Evolutionary conservation across 2,888 invertebrate genomes (phyloP).

Genomic region (Pristionchus fissidentatus): DNA sequence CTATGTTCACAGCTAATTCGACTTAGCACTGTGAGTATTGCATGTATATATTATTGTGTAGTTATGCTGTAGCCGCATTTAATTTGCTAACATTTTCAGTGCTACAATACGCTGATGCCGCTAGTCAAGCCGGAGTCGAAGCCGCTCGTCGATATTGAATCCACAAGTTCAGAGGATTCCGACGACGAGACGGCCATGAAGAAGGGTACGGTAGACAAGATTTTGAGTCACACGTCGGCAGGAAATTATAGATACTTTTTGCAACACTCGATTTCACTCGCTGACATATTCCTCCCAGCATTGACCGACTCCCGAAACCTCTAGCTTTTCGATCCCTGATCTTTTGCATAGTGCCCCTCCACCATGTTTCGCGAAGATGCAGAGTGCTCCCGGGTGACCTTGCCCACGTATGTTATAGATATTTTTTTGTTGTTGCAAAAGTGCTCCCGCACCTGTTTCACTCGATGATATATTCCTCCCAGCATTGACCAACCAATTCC

Average conservation of each 20-base stretch:
- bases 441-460: too few species aligned
- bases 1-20: too few species aligned
- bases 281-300: neutral
- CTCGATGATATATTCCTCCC: too few species aligned
- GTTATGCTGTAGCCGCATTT: neutral
- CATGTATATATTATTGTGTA: too few species aligned
- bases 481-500: too few species aligned
- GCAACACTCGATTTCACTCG: neutral
- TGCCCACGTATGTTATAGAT: neutral
- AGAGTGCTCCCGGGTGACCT: too few species aligned
- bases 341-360: too few species aligned
- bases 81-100: neutral
- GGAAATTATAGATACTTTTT: neutral
- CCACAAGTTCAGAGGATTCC: constrained; percentile 77
- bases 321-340: too few species aligned
- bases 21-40: too few species aligned
- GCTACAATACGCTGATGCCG: constrained; percentile 38
- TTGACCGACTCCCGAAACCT: neutral
- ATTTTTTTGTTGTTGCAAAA: too few species aligned
- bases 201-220: constrained; percentile 25
- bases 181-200: constrained; percentile 68
- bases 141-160: constrained; percentile 76
- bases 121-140: constrained; percentile 30
- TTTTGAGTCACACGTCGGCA: neutral
- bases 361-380: too few species aligned